Percentiles rank a stretch among this genome's conserved stretches.
Evolutionary conservation across 2,888 invertebrate genomes (phyloP).

Genomic region (Papilio gigon): DNA sequence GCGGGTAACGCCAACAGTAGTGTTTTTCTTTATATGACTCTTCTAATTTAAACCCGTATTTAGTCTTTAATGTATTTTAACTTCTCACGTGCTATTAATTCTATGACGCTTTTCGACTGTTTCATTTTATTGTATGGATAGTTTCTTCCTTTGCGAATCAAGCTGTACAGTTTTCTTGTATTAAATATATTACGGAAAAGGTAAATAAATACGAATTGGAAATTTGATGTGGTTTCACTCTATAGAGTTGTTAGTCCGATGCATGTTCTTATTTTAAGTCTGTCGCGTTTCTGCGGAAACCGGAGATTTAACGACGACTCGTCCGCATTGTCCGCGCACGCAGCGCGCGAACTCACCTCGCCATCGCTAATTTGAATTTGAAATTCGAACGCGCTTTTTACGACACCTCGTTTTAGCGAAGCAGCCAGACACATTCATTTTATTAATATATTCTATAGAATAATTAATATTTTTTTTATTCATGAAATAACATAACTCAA

Average conservation of each 20-base stretch:
- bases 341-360: constrained; percentile 65
- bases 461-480: constrained; percentile 30
- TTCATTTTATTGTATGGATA: no score
- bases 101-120: no score
- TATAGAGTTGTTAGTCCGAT: constrained; percentile 54
- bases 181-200: no score
- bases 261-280: constrained; percentile 77
- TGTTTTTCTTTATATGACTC: no score
- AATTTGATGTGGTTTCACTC: constrained; percentile 45
- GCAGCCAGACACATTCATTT: constrained; percentile 39
- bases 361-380: constrained; percentile 76
- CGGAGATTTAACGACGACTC: constrained; percentile 77
- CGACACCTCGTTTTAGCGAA: constrained; percentile 50
- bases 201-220: background rate
- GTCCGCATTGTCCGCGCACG: constrained; percentile 79
- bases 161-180: no score
- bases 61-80: no score
- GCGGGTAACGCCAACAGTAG: no score
- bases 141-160: no score
- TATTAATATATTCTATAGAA: constrained; percentile 23
- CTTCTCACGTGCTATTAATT: no score
- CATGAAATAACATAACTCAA: constrained; percentile 16
- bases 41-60: no score
- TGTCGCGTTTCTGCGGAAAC: constrained; percentile 77
- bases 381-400: constrained; percentile 62